Percentiles rank a stretch among this genome's conserved stretches.
These are phyloP conservation scores for Apocheima hispidaria DNA, from an alignment of 2,888 invertebrate genomes.

Conservation along the genomic window DNA sequence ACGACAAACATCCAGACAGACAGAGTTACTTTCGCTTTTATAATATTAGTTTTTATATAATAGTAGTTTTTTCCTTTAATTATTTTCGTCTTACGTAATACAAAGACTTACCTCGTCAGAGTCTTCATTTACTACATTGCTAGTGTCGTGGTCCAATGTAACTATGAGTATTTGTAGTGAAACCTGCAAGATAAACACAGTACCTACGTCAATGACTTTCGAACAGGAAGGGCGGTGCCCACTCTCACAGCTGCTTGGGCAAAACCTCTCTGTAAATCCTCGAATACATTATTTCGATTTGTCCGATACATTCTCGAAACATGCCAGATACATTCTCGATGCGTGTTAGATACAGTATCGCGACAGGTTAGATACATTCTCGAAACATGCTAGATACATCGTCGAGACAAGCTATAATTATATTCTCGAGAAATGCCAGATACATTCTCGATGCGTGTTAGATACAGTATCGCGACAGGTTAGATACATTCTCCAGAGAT, in stretches of 20 bases:
- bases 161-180: slow-evolving; percentile 97
- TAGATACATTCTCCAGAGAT: not conserved
- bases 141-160: slow-evolving; percentile 97
- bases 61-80: not conserved
- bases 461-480: not conserved
- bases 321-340: not conserved
- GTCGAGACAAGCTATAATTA: no score
- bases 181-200: slow-evolving; percentile 71
- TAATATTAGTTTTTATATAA: no score
- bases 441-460: not conserved
- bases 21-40: no score
- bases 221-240: not conserved
- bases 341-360: not conserved
- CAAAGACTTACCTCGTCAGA: slow-evolving; percentile 86
- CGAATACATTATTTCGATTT: no score
- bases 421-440: no score
- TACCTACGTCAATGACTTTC: not conserved
- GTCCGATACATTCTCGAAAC: not conserved
- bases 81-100: not conserved
- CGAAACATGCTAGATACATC: no score
- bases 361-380: not conserved
- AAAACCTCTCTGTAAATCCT: no score
- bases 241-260: no score
- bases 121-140: slow-evolving; percentile 83
- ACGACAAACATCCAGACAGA: no score